These are phyloP conservation scores for Scomberomorus guttatus DNA, from an alignment of 2,797 vertebrate genomes.

Conservation along the genomic window DNA sequence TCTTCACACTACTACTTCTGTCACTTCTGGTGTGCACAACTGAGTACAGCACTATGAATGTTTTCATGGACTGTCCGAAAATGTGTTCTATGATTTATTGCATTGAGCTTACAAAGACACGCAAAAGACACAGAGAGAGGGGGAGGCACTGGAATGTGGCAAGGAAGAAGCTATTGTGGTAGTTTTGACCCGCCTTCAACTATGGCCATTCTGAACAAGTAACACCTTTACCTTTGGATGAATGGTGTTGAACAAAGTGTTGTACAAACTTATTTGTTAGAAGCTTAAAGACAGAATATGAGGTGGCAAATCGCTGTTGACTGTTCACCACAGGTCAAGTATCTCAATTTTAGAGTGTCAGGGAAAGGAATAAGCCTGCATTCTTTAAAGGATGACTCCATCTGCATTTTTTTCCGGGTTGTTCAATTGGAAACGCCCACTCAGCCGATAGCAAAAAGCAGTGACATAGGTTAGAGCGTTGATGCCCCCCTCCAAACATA, in stretches of 20 bases:
- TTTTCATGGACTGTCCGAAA: too few relatives aligned
- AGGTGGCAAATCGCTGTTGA: neutral
- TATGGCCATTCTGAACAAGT: neutral
- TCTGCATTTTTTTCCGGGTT: too few relatives aligned
- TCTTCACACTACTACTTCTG: neutral
- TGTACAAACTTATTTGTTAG: neutral
- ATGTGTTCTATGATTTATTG: neutral
- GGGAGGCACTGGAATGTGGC: neutral
- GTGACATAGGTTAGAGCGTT: too few relatives aligned
- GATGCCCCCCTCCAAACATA: too few relatives aligned
- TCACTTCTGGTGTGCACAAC: neutral
- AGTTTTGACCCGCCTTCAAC: neutral
- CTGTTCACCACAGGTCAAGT: neutral
- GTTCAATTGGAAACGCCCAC: too few relatives aligned
- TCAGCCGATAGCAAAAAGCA: too few relatives aligned
- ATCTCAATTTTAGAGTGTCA: neutral
- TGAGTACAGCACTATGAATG: neutral
- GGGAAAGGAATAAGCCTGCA: neutral
- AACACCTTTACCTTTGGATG: neutral
- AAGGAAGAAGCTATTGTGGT: neutral
- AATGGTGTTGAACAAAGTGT: neutral
- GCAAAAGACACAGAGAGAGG: neutral
- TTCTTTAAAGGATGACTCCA: too few relatives aligned
- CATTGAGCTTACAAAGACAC: too few relatives aligned
- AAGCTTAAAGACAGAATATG: neutral